phyloP scores from a whole-genome alignment of 2,888 invertebrate genomes.

The Hypercompe scribonia region DNA sequence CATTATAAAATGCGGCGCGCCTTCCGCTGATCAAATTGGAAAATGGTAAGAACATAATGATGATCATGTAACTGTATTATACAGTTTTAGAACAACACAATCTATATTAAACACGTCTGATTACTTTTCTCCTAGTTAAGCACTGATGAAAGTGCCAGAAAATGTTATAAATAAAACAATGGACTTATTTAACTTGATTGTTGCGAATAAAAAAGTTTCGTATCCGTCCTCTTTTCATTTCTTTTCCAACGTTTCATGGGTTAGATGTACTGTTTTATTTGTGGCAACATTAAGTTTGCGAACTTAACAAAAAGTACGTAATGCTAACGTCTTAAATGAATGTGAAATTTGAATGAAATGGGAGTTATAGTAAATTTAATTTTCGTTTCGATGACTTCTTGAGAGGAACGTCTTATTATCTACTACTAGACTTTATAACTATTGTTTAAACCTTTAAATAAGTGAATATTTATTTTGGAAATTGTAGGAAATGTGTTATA shows the following conservation, averaged over 20 bases:
- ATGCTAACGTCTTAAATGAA: neutral
- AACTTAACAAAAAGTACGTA: neutral
- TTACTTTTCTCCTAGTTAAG: neutral
- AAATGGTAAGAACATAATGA: no score
- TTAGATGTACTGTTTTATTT: neutral
- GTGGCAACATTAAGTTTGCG: neutral
- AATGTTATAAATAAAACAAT: conserved; percentile 22
- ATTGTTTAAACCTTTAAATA: no score
- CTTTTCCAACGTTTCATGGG: conserved; percentile 6
- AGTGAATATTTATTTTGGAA: no score
- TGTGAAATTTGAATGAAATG: neutral
- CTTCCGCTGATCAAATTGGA: no score
- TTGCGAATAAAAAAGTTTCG: conserved; percentile 21
- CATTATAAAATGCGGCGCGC: no score
- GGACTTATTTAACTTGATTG: conserved; percentile 3
- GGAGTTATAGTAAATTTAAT: neutral
- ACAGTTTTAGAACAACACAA: neutral
- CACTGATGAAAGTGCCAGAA: neutral
- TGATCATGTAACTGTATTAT: neutral
- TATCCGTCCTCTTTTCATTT: conserved; percentile 17
- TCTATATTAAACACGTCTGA: neutral
- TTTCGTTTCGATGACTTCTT: neutral
- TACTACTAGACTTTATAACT: no score
- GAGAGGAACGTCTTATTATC: no score
- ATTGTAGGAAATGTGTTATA: no score